A percentile compares a stretch with the other conserved stretches of the same genome.
Evolutionary conservation across 2,113 vertebrate genomes (phyloP).

Genomic region (Channa maculata): DNA sequence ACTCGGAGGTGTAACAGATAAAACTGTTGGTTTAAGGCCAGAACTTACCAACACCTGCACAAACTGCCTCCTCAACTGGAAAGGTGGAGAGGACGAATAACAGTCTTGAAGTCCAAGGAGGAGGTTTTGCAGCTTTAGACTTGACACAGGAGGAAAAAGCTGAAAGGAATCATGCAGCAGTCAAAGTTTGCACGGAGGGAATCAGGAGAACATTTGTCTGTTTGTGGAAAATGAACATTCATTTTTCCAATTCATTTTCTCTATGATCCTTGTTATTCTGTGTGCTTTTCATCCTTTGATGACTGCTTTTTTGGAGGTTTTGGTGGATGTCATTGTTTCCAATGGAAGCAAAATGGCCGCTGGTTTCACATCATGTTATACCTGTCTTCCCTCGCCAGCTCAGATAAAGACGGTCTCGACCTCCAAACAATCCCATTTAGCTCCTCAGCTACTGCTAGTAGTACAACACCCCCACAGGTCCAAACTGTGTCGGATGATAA

Average conservation of each 20-base stretch:
- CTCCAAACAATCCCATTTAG: constrained; percentile 27
- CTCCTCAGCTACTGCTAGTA: not conserved
- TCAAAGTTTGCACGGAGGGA: too few relatives aligned
- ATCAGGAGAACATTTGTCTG: too few relatives aligned
- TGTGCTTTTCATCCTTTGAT: too few relatives aligned
- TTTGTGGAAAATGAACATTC: too few relatives aligned
- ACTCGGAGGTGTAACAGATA: constrained; percentile 41
- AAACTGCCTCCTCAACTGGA: constrained; percentile 2
- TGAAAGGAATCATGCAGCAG: too few relatives aligned
- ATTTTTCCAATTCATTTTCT: too few relatives aligned
- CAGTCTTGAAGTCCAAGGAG: not conserved
- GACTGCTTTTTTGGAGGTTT: too few relatives aligned
- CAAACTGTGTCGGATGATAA: not conserved
- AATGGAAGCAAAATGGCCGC: not conserved
- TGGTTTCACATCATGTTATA: not conserved
- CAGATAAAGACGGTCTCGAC: constrained; percentile 13
- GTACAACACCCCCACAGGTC: too few relatives aligned
- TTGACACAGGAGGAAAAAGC: too few relatives aligned
- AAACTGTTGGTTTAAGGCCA: constrained; percentile 41
- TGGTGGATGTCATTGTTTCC: too few relatives aligned
- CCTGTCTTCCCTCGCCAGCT: constrained; percentile 6
- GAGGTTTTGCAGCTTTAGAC: too few relatives aligned
- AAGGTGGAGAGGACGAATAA: constrained; percentile 24
- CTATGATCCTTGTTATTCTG: too few relatives aligned
- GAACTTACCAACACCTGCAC: constrained; percentile 54